Conservation (phyloP, 2,797 vertebrate species). For the Halcyon smyrnensis region DNA sequence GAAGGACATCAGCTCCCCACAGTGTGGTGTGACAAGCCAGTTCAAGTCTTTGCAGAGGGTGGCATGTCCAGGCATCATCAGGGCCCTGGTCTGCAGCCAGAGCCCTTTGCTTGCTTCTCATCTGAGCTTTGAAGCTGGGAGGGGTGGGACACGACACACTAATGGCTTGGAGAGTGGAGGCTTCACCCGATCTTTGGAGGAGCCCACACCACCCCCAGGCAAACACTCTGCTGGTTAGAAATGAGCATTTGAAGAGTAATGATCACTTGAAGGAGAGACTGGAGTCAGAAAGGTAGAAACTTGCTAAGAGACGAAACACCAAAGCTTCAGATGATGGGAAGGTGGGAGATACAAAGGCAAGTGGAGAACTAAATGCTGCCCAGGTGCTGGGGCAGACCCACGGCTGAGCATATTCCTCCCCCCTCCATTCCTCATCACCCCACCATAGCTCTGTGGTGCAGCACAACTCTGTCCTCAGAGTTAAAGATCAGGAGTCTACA, state of each 20-base stretch:
- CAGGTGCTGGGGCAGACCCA: neutral
- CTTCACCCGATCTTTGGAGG: neutral
- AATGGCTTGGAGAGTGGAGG: neutral
- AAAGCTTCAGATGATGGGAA: neutral
- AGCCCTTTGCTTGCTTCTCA: neutral
- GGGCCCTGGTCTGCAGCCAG: neutral
- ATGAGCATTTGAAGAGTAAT: accelerated
- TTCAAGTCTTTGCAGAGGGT: neutral
- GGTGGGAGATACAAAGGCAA: neutral
- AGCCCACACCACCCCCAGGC: neutral
- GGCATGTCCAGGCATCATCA: neutral
- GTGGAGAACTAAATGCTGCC: neutral
- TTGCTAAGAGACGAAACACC: neutral
- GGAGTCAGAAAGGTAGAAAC: neutral
- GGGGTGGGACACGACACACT: too few species aligned
- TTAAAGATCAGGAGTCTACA: neutral
- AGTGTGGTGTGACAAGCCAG: neutral
- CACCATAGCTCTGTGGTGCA: neutral
- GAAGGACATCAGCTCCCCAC: neutral
- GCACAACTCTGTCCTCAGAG: neutral
- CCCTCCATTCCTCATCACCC: neutral
- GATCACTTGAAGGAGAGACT: neutral
- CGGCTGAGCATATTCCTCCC: neutral
- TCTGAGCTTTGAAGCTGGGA: neutral
- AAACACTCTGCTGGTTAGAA: neutral